Evolutionary conservation across 2,113 vertebrate genomes (phyloP), one percentile per base, ranked within the genome.

Genomic region (Butorides virescens): DNA sequence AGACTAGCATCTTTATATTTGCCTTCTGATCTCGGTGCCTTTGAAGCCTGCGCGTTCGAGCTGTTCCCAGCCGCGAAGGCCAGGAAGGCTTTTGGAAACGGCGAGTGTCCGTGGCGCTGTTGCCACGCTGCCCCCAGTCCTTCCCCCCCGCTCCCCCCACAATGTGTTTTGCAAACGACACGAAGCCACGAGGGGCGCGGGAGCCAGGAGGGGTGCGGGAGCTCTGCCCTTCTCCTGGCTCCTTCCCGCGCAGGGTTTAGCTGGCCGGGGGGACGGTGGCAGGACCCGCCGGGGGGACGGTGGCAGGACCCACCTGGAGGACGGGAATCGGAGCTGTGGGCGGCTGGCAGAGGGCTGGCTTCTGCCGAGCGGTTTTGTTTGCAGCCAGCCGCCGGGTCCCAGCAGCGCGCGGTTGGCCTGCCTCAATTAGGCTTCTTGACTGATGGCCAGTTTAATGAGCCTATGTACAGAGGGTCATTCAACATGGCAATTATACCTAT

Each of bases 371-470:
- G 36, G 84, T 62, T 95, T 91, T 97, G 95, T 97, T 95, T 97
- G 97, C 95, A 92, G 67, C 95, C 93, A 88, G 91, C 59, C 29
- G 5, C 59, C 2, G 32, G 93, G 86, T 95, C 92, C 95, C 78
- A 27, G 92, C 1, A 23, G 95, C 46, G 8, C 30, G 81, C 93
- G 25, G 25, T 71, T 92, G 94, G 89, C 74, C 89, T 93, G 79
- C 97, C 97, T 97, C 97, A 94, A 95, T 98, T 97, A 97, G 94
- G 90, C 95, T 97, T 97, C 98, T 96, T 98, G 98, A 98, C 98
- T 98, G 98, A 98, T 98, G 98, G 97, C 98, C 98, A 98, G 96
- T 98, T 98, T 98, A 98, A 98, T 97, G 98, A 98, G 97, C 96
- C 97, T 96, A 81, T 98, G 98, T 98, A 97, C 95, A 96, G 95